phyloP scores from a whole-genome alignment of 2,113 vertebrate species.

The Passer montanus region DNA sequence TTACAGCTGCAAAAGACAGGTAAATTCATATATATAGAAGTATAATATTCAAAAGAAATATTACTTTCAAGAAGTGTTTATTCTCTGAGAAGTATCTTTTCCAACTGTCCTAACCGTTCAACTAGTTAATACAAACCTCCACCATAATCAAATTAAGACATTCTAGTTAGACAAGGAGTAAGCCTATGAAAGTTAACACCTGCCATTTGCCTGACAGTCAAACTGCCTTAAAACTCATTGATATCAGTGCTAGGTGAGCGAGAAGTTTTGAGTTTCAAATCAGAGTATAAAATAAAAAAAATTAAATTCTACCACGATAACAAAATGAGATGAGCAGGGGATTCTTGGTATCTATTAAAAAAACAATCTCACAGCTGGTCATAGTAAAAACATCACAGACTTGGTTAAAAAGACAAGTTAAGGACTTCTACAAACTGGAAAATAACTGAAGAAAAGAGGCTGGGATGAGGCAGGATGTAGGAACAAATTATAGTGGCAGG shows the following conservation, averaged over 20 bases:
- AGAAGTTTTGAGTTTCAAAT: neutral
- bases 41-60: neutral
- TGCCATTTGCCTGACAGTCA: neutral
- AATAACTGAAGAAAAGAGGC: neutral
- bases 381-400: neutral
- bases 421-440: neutral
- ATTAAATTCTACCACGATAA: neutral
- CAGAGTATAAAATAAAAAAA: neutral
- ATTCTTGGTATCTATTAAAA: neutral
- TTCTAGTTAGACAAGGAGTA: neutral
- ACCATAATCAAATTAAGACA: neutral
- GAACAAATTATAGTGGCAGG: neutral
- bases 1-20: neutral
- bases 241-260: neutral
- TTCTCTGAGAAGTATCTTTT: neutral
- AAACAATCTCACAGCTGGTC: neutral
- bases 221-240: neutral
- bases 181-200: neutral
- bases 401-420: neutral
- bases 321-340: neutral
- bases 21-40: neutral
- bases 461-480: neutral
- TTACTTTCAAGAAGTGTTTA: neutral
- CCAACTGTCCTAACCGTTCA: neutral
- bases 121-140: neutral